Base-by-base conservation (phyloP, 2,888 invertebrate genomes). In the Amaurobius ferox region DNA sequence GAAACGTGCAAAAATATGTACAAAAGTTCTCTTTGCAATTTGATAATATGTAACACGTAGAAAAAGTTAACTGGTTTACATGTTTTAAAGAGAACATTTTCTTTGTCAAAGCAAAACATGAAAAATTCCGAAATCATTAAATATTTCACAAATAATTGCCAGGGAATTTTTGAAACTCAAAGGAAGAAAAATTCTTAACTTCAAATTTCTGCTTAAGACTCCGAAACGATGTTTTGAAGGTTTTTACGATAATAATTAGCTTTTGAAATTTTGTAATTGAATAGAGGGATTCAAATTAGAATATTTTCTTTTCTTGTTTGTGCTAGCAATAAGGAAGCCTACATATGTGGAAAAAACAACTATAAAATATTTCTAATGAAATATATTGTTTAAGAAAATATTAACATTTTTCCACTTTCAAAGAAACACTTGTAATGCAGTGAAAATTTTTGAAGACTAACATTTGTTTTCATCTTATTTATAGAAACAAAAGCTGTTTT, bases 111-210 rank as follows among this genome's bases (percentile, higher is more conserved):
- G 9, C 9, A 44, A 44, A 44, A 16, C 16, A 16, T 16, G 44
- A 44, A 44, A 44, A 44, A 44, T 44, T 7, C 44, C 16, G 9
- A 44, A 16, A 44, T 44, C 44, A 44, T 44, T 44, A 44, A 44
- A 44, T 44, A 44, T 44, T 44, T 44, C 44, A n/a, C n/a, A 44
- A 44, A 44, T 44, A 16, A 44, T 44, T 44, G 44, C 16, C 44
- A 2, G 2, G 11, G 16, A 44, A 16, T 44, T 44, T 44, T 16
- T 2, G 2, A 16, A 2, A 44, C 2, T n/a, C n/a, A n/a, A n/a
- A n/a, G n/a, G n/a, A n/a, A 44, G 44, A 44, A 44, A 44, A 44
- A 44, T 5, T 11, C 16, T 16, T 2, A n/a, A n/a, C n/a, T n/a
- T n/a, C n/a, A n/a, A n/a, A n/a, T n/a, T n/a, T n/a, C n/a, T n/a